These are phyloP conservation scores for Todiramphus saurophagus DNA, from an alignment of 2,113 vertebrate species.

Conservation along the genomic window DNA sequence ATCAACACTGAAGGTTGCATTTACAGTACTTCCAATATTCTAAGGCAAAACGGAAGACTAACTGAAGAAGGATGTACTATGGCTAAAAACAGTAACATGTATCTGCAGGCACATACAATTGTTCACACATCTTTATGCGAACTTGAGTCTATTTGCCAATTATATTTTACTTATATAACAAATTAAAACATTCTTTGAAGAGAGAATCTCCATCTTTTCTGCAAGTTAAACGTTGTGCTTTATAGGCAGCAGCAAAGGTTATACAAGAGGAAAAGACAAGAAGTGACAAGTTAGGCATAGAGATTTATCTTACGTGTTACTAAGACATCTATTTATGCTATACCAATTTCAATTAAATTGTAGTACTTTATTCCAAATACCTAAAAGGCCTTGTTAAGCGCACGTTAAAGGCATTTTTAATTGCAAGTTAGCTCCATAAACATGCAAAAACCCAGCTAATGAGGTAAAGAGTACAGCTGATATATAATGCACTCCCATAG, in stretches of 20 bases:
- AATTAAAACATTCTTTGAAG: background rate
- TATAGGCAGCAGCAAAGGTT: background rate
- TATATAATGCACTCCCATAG: slow-evolving; percentile 79
- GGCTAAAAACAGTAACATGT: background rate
- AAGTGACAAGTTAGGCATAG: slow-evolving; percentile 40
- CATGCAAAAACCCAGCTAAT: slow-evolving; percentile 78
- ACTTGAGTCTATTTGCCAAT: background rate
- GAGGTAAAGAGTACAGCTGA: slow-evolving; percentile 79
- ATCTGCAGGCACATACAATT: background rate
- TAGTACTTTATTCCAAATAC: slow-evolving; percentile 71
- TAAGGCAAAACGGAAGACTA: background rate
- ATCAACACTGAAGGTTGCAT: background rate
- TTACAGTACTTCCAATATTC: background rate
- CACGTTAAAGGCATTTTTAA: slow-evolving; percentile 77
- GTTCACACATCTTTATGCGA: background rate
- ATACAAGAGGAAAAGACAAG: background rate
- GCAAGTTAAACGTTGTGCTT: background rate
- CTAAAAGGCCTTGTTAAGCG: slow-evolving; percentile 76
- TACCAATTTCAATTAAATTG: slow-evolving; percentile 71
- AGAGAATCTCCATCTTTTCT: background rate
- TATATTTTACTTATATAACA: background rate
- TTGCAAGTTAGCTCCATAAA: slow-evolving; percentile 81
- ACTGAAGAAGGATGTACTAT: background rate
- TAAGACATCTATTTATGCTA: slow-evolving; percentile 62
- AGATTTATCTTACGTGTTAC: slow-evolving; percentile 49